Percentiles rank a stretch among this genome's conserved stretches.
phyloP scores from a whole-genome alignment of 1,140 invertebrate genomes.

The Bombyx mori region ASM3026992v2 NC_085123.1:6352501-6353000 shows the following conservation, averaged over 20 bases:
- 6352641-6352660: conserved; percentile 54
- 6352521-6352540: conserved; percentile 24
- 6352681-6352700: conserved; percentile 27
- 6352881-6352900: neutral
- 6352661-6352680: conserved; percentile 59
- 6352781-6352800: conserved; percentile 16
- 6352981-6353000: too few species aligned
- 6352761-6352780: conserved; percentile 14
- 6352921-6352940: conserved; percentile 1
- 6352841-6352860: conserved; percentile 10
- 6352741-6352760: conserved; percentile 46
- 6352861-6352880: conserved; percentile 5
- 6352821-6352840: conserved; percentile 22
- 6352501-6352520: conserved; percentile 15
- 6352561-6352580: conserved; percentile 53
- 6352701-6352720: conserved; percentile 30
- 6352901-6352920: neutral
- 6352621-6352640: conserved; percentile 45
- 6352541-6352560: conserved; percentile 61
- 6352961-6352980: too few species aligned
- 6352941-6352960: too few species aligned
- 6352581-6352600: conserved; percentile 39
- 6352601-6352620: conserved; percentile 38
- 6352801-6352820: conserved; percentile 23
- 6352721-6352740: conserved; percentile 40